Evolutionary conservation across 30 jellyfish, hydroid and myxozoan species (phyloP).

Genomic region (Hydractinia symbiolongicarpus): DNA sequence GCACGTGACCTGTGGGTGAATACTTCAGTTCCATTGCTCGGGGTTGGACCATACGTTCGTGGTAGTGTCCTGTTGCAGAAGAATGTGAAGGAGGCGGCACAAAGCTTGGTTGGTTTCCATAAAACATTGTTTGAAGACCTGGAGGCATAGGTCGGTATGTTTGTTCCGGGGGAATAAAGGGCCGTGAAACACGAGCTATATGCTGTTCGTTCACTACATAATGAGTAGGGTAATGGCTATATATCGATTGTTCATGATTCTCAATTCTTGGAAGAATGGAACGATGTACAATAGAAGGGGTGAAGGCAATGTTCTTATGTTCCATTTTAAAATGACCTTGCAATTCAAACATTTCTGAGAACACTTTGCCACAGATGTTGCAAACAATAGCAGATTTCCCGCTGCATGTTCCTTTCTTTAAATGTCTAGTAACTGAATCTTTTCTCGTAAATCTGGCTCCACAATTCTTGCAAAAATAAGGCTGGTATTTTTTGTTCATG

Average conservation of each 20-base stretch:
- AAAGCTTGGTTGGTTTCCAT: neutral
- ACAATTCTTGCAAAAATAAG: slow-evolving; percentile 42
- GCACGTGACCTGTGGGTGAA: neutral
- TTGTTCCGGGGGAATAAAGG: slow-evolving; percentile 13
- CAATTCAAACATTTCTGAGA: slow-evolving; percentile 22
- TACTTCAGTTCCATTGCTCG: slow-evolving; percentile 1
- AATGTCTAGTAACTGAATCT: slow-evolving; percentile 42
- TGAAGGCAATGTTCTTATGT: slow-evolving; percentile 25
- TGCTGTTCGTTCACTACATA: slow-evolving; percentile 1
- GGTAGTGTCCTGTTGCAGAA: neutral
- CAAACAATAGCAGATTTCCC: slow-evolving; percentile 45
- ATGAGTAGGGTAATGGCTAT: slow-evolving; percentile 3
- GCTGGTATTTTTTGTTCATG: slow-evolving; percentile 34
- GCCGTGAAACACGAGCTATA: neutral
- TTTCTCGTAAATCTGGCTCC: slow-evolving; percentile 45
- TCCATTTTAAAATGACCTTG: slow-evolving; percentile 32
- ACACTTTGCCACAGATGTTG: slow-evolving; percentile 36
- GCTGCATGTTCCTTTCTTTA: slow-evolving; percentile 39
- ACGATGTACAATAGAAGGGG: slow-evolving; percentile 24
- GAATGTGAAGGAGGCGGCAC: slow-evolving; percentile 1
- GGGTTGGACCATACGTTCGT: neutral
- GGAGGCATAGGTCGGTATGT: slow-evolving; percentile 27
- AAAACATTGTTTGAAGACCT: slow-evolving; percentile 15
- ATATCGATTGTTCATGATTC: neutral
- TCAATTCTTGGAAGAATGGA: slow-evolving; percentile 23